phyloP scores from a whole-genome alignment of 35 echinoderm and acorn worm genomes.

The Lytechinus pictus region DNA sequence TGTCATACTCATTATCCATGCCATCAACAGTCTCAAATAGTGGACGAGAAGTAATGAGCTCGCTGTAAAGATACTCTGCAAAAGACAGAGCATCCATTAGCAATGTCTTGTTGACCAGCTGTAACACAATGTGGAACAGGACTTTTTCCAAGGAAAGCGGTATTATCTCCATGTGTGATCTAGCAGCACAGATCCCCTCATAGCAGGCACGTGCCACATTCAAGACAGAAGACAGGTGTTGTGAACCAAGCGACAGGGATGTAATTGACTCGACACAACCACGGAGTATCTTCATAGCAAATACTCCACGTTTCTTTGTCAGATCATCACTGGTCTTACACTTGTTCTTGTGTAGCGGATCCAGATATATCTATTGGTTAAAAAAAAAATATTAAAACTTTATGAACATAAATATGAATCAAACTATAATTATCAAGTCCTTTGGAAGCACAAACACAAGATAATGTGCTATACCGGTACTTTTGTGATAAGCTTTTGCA shows the following conservation, averaged over 20 bases:
- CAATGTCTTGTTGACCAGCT: slow-evolving; percentile 64
- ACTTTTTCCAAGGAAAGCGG: slow-evolving; percentile 85
- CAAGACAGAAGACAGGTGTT: slow-evolving; percentile 20
- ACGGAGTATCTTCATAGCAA: slow-evolving; percentile 79
- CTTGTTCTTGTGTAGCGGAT: slow-evolving; percentile 59
- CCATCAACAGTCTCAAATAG: slow-evolving; percentile 46
- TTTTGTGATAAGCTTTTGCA: too few species aligned
- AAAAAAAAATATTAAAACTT: background rate
- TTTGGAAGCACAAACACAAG: too few species aligned
- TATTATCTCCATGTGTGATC: slow-evolving; percentile 53
- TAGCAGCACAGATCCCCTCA: slow-evolving; percentile 59
- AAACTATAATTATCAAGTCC: too few species aligned
- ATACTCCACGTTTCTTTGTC: slow-evolving; percentile 67
- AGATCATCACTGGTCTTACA: slow-evolving; percentile 43
- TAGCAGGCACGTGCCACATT: slow-evolving; percentile 67
- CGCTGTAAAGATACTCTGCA: slow-evolving; percentile 61
- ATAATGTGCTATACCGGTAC: too few species aligned
- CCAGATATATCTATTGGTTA: slow-evolving; percentile 56
- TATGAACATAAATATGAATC: too few species aligned
- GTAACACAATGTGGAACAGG: slow-evolving; percentile 77
- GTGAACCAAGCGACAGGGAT: background rate
- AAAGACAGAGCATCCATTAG: slow-evolving; percentile 70
- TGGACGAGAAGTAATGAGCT: slow-evolving; percentile 38
- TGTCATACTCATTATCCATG: slow-evolving; percentile 86
- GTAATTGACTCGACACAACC: slow-evolving; percentile 76